These are phyloP conservation scores for Machaerirhynchus nigripectus DNA, from an alignment of 2,113 vertebrate genomes.

Conservation along the genomic window DNA sequence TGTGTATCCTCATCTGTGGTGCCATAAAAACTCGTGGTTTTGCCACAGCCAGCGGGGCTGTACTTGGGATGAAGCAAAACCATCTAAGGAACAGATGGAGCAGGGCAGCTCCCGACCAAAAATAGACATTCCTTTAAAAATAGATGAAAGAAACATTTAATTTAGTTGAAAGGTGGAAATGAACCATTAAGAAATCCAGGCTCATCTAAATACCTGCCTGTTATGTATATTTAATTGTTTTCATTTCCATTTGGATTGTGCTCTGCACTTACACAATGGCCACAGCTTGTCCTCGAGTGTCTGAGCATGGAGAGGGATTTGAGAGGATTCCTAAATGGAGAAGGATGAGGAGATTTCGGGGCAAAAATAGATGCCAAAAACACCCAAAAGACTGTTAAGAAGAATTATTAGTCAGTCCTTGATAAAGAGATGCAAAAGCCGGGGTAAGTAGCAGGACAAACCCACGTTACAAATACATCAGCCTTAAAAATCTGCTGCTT, in stretches of 20 bases:
- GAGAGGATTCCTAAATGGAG: not conserved
- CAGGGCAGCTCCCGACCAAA: not conserved
- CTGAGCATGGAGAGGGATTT: not conserved
- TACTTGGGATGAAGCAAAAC: not conserved
- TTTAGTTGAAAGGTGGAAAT: not conserved
- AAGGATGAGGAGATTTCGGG: not conserved
- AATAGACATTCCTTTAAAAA: slow-evolving; percentile 18
- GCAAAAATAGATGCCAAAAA: not conserved
- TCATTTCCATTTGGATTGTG: not conserved
- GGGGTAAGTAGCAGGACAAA: not conserved
- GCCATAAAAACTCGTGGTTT: not conserved
- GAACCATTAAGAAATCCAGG: not conserved
- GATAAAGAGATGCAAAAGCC: not conserved
- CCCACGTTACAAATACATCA: not conserved
- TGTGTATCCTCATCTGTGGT: not conserved
- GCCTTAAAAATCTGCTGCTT: not conserved
- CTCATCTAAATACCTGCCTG: not conserved
- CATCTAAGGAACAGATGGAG: not conserved
- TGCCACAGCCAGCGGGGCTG: not conserved
- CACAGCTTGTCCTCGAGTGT: not conserved
- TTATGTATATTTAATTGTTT: not conserved
- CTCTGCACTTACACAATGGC: not conserved
- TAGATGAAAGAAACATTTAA: slow-evolving; percentile 2
- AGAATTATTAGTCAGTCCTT: not conserved
- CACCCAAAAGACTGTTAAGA: not conserved